These are phyloP conservation scores for Oncorhynchus keta DNA, from an alignment of 2,113 vertebrate genomes.

Conservation along the genomic window DNA sequence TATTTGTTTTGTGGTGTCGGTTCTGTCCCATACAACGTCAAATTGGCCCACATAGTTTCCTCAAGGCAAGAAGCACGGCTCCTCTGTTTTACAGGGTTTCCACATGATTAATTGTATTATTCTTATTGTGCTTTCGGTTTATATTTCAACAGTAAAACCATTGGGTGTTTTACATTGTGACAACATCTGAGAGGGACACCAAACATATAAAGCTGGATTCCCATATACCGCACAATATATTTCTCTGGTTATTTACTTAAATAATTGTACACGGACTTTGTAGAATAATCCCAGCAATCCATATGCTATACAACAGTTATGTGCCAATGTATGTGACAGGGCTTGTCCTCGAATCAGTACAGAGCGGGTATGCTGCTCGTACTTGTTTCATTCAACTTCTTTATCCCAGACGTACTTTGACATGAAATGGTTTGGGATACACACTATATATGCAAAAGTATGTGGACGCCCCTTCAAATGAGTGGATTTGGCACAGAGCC, in stretches of 20 bases:
- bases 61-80: background rate
- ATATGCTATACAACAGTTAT: background rate
- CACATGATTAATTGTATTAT: slow-evolving; percentile 53
- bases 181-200: slow-evolving; percentile 14
- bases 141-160: slow-evolving; percentile 22
- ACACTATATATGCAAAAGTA: background rate
- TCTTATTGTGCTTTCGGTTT: slow-evolving; percentile 38
- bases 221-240: background rate
- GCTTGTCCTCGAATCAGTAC: background rate
- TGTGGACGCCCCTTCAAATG: background rate
- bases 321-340: background rate
- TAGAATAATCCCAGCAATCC: no score
- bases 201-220: slow-evolving; percentile 1
- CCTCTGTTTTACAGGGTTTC: slow-evolving; percentile 47
- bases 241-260: background rate
- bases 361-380: background rate
- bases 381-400: background rate
- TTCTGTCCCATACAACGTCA: background rate
- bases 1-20: background rate
- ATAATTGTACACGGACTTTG: background rate
- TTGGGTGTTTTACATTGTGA: slow-evolving; percentile 29
- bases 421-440: slow-evolving; percentile 1
- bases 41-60: background rate
- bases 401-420: background rate
- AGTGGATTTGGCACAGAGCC: background rate